Evolutionary conservation across 1,140 invertebrate genomes (phyloP).

Genomic region (Manduca sexta): DNA sequence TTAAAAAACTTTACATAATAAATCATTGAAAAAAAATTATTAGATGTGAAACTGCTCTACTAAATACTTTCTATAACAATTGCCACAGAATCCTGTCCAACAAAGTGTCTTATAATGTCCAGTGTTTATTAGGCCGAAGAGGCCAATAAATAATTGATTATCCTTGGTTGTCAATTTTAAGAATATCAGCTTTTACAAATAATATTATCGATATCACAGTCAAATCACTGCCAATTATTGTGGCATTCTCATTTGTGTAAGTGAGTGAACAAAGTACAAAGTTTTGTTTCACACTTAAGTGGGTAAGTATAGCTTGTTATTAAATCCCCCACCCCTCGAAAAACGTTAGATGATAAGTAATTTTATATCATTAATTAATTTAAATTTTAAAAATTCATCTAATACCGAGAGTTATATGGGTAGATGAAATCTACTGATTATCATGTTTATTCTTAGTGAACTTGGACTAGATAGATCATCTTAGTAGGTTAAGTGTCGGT

Average conservation of each 20-base stretch:
- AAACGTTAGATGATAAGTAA: constrained; percentile 40
- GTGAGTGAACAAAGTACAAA: constrained; percentile 62
- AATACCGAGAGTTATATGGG: constrained; percentile 19
- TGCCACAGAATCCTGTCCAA: too few species aligned
- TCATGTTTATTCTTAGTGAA: constrained; percentile 41
- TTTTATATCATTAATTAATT: constrained; percentile 34
- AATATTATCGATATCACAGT: background rate
- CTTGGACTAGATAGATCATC: constrained; percentile 42
- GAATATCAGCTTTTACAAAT: background rate
- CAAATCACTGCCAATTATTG: too few species aligned
- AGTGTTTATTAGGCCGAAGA: too few species aligned
- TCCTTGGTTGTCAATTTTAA: too few species aligned
- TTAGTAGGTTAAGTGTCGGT: constrained; percentile 43
- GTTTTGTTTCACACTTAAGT: constrained; percentile 41
- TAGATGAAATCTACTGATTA: constrained; percentile 64
- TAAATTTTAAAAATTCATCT: constrained; percentile 16
- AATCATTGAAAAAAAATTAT: too few species aligned
- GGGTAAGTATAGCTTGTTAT: constrained; percentile 51
- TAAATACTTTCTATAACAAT: too few species aligned
- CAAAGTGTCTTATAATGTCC: too few species aligned
- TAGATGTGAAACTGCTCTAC: too few species aligned
- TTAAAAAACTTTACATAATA: too few species aligned
- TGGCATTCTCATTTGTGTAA: background rate
- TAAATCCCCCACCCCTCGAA: constrained; percentile 39
- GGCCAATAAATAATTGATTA: too few species aligned